Evolutionary conservation across 2,888 invertebrate genomes (phyloP), one percentile per base, ranked within the genome.

Genomic region (Pseudoips prasinana): DNA sequence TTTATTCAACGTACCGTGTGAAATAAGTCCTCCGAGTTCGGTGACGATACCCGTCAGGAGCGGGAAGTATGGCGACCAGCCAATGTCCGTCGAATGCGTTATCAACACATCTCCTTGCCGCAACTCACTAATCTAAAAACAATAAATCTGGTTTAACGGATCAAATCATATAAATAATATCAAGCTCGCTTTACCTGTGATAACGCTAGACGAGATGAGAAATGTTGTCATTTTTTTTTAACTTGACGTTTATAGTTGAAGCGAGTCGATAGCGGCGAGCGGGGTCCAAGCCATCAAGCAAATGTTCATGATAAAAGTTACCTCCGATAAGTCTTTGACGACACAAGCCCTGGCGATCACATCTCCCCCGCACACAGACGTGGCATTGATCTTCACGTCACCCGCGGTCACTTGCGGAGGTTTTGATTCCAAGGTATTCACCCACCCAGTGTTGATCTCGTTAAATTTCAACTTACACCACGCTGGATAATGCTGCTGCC

Each of bases 31-130:
- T 0, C 96, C 96, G 0, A 95, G 86, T 73, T 96, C 96, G 0
- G 95, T 96, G 5, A 95, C 93, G 27, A 96, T 90, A 5, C 95
- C 96, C 0, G 91, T 83, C 8, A 96, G 71, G 27, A 95, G 89
- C 0, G 95, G 94, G 73, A 96, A 96, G 78, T 95, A 95, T 0
- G 95, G 95, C 1, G 94, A 93, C 96, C 96, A 96, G 1, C 94
- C 95, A 47, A 96, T 93, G 65, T 96, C 96, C 0, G 95, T 95
- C 23, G 92, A 91, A 52, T 90, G 90, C 0, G 95, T 94, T 48
- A 96, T 92, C 47, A 96, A 80, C 43, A 96, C 90, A 62, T 96
- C 96, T 0, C 94, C 94, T 46, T 80, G 70, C 58, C 89, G 76
- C 26, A 92, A 72, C 36, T 84, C 64, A 6, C 75, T 69, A 22